A percentile compares a stretch with the other conserved stretches of the same genome.
phyloP scores from a whole-genome alignment of 2,888 invertebrate species.

The Cheilosia soror region DNA sequence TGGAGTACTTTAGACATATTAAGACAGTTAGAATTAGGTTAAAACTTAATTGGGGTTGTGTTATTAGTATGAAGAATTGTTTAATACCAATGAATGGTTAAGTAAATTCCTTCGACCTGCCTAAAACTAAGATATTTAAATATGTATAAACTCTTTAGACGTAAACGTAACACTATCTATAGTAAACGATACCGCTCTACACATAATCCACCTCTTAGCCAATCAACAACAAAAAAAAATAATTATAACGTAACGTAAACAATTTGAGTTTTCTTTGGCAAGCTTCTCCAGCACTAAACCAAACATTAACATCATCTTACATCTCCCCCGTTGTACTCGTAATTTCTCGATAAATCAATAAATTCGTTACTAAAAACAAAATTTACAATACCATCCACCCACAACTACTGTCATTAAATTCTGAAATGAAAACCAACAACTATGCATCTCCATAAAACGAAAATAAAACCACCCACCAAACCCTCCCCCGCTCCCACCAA shows the following conservation, averaged over 20 bases:
- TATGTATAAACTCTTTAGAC: too few relatives aligned
- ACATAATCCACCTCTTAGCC: too few relatives aligned
- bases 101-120: too few relatives aligned
- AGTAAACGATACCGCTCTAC: too few relatives aligned
- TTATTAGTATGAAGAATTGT: too few relatives aligned
- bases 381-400: constrained; percentile 66
- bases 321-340: constrained; percentile 57
- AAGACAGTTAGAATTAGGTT: too few relatives aligned
- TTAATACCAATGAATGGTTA: too few relatives aligned
- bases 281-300: constrained; percentile 62
- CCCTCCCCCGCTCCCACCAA: constrained; percentile 11
- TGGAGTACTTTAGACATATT: too few relatives aligned
- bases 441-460: constrained; percentile 2
- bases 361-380: constrained; percentile 73
- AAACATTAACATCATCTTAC: constrained; percentile 61
- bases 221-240: neutral
- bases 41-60: too few relatives aligned
- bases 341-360: constrained; percentile 61
- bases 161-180: too few relatives aligned
- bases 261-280: constrained; percentile 67
- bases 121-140: too few relatives aligned
- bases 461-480: constrained; percentile 8
- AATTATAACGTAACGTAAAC: too few relatives aligned
- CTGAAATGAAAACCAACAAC: constrained; percentile 46
- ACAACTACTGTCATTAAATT: constrained; percentile 48